Percentiles rank a stretch among this genome's conserved stretches.
These are phyloP conservation scores for Anthoscopus minutus DNA, from an alignment of 2,113 vertebrate genomes.

Conservation along the genomic window DNA sequence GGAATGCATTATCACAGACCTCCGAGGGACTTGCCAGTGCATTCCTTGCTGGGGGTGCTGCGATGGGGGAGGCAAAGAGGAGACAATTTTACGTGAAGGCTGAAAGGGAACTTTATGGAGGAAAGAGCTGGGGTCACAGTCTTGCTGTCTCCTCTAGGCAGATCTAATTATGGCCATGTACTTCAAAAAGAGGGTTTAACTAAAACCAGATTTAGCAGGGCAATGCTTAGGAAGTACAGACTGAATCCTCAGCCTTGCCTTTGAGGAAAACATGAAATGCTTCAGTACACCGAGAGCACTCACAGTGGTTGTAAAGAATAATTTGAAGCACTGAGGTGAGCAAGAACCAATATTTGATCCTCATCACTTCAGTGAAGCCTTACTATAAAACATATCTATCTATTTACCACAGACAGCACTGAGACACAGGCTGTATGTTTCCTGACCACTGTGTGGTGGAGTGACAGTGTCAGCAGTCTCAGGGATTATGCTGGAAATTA, in stretches of 20 bases:
- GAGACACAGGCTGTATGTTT: background rate
- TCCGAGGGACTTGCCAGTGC: conserved; percentile 63
- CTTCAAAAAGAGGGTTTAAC: conserved; percentile 66
- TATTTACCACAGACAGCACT: background rate
- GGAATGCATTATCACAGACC: conserved; percentile 76
- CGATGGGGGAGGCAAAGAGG: background rate
- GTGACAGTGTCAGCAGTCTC: background rate
- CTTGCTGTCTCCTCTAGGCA: conserved; percentile 53
- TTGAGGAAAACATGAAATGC: conserved; percentile 28
- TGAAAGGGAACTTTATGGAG: conserved; percentile 54
- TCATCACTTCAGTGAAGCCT: background rate
- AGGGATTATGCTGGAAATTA: background rate
- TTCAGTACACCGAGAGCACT: background rate
- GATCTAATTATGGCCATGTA: conserved; percentile 60
- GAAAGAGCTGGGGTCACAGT: conserved; percentile 46
- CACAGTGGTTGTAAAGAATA: background rate
- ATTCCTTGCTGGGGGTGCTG: conserved; percentile 57
- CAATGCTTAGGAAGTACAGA: conserved; percentile 38
- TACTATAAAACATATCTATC: background rate
- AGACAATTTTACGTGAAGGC: conserved; percentile 1
- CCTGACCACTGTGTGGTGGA: background rate
- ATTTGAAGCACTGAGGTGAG: background rate
- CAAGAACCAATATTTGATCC: background rate
- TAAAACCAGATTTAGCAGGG: conserved; percentile 58
- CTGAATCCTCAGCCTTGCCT: conserved; percentile 15